Conservation (phyloP, 2,113 vertebrate species). For the Solea solea region DNA sequence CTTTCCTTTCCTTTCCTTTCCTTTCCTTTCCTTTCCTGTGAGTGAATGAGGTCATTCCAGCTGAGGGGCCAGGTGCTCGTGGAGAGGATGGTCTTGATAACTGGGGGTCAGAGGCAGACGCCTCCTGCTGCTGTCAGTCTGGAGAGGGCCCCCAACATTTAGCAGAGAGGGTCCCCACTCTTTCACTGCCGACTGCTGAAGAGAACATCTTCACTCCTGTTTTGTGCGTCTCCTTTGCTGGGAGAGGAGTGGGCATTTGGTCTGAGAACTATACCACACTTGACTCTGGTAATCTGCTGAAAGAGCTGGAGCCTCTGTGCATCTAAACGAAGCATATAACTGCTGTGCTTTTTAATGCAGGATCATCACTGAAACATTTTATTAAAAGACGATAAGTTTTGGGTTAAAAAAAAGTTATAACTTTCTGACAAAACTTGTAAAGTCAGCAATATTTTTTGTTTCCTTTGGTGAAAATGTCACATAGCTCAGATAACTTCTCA, state of each 20-base stretch:
- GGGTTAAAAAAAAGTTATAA: not conserved
- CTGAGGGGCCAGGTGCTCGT: slow-evolving; percentile 59
- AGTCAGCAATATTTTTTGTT: not conserved
- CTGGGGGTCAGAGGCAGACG: slow-evolving; percentile 34
- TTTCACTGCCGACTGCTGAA: slow-evolving; percentile 58
- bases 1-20: not conserved
- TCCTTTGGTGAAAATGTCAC: not conserved
- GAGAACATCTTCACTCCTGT: slow-evolving; percentile 66
- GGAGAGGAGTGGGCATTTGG: slow-evolving; percentile 51
- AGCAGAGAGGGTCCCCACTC: slow-evolving; percentile 50
- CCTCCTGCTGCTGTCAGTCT: slow-evolving; percentile 55
- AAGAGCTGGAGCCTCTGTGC: slow-evolving; percentile 34
- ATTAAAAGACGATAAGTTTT: not conserved
- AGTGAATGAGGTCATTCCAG: slow-evolving; percentile 29
- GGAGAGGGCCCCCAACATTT: slow-evolving; percentile 57
- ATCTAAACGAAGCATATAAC: slow-evolving; percentile 8
- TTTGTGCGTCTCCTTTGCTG: slow-evolving; percentile 47
- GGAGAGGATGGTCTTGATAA: slow-evolving; percentile 55
- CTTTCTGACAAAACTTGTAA: not conserved
- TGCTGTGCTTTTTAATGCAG: not conserved
- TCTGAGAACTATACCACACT: slow-evolving; percentile 59
- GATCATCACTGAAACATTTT: not conserved
- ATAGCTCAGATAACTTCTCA: not conserved
- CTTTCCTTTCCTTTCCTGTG: slow-evolving; percentile 11
- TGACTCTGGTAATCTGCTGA: slow-evolving; percentile 72